Evolutionary conservation across 2,113 vertebrate genomes (phyloP).

Genomic region (Perognathus longimembris): DNA sequence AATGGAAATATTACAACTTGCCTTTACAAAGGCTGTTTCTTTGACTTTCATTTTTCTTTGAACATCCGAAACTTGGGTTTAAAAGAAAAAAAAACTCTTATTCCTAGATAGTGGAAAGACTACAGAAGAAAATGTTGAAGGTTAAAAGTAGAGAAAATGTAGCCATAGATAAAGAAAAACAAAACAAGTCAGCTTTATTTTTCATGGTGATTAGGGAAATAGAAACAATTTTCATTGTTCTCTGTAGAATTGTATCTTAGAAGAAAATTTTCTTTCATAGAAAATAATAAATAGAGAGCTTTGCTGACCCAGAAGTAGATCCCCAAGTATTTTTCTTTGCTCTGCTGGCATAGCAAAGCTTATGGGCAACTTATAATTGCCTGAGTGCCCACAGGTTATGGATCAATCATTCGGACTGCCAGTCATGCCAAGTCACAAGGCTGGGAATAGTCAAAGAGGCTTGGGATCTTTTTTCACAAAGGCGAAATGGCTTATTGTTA

Average conservation of each 20-base stretch:
- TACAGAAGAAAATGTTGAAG: not conserved
- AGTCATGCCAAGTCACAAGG: conserved; percentile 66
- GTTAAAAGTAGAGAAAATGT: not conserved
- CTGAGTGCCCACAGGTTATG: conserved; percentile 72
- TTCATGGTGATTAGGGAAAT: conserved; percentile 30
- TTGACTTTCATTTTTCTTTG: conserved; percentile 62
- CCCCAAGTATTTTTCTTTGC: conserved; percentile 44
- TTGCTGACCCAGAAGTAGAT: conserved; percentile 69
- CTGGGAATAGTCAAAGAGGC: conserved; percentile 66
- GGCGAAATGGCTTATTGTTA: conserved; percentile 75
- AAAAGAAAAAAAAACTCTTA: not conserved
- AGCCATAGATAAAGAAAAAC: not conserved
- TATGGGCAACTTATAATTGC: conserved; percentile 78
- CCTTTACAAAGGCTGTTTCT: conserved; percentile 47
- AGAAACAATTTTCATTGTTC: conserved; percentile 64
- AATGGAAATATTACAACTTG: conserved; percentile 9
- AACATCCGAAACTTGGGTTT: conserved; percentile 54
- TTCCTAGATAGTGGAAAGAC: not conserved
- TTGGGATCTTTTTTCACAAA: conserved; percentile 68
- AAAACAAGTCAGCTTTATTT: conserved; percentile 18
- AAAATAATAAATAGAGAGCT: conserved; percentile 60
- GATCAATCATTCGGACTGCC: conserved; percentile 69
- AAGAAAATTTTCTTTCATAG: conserved; percentile 46
- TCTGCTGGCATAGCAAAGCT: conserved; percentile 73
- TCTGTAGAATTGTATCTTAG: conserved; percentile 7